phyloP scores from a whole-genome alignment of 2,797 vertebrate species.

The Gambelia wislizenii region DNA sequence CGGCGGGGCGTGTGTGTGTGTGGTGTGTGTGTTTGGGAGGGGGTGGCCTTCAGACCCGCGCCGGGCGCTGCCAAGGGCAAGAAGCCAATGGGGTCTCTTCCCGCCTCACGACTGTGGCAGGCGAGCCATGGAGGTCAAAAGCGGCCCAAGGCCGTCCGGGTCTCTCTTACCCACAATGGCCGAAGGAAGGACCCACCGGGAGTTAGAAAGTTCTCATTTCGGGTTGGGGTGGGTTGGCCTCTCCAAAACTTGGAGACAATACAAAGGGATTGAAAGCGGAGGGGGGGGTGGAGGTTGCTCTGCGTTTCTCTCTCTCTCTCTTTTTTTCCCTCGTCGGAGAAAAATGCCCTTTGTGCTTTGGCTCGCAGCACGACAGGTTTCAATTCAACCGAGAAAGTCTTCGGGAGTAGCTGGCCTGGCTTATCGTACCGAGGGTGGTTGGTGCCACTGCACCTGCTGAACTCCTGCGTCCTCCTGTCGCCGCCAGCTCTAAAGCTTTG shows the following conservation, averaged over 20 bases:
- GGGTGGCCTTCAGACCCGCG: too few species aligned
- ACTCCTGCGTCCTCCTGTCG: background rate
- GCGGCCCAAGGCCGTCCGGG: background rate
- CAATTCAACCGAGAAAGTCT: background rate
- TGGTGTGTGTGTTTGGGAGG: too few species aligned
- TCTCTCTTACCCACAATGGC: background rate
- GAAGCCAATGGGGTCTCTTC: slow-evolving; percentile 6
- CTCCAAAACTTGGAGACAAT: background rate
- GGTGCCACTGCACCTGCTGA: background rate
- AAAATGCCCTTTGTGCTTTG: background rate
- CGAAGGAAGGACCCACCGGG: background rate
- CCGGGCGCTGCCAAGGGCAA: background rate
- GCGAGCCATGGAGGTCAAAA: background rate
- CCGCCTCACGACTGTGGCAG: background rate
- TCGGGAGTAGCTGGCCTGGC: too few species aligned
- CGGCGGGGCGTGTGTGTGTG: background rate
- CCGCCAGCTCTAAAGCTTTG: background rate
- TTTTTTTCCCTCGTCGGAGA: too few species aligned
- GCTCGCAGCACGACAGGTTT: background rate
- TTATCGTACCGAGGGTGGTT: background rate
- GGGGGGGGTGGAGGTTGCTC: background rate
- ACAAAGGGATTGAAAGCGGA: too few species aligned
- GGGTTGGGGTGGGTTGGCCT: background rate
- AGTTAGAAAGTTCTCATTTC: too few species aligned
- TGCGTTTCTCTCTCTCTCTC: background rate